phyloP scores from a whole-genome alignment of 2,797 vertebrate genomes.

The Macropus fuliginosus region DNA sequence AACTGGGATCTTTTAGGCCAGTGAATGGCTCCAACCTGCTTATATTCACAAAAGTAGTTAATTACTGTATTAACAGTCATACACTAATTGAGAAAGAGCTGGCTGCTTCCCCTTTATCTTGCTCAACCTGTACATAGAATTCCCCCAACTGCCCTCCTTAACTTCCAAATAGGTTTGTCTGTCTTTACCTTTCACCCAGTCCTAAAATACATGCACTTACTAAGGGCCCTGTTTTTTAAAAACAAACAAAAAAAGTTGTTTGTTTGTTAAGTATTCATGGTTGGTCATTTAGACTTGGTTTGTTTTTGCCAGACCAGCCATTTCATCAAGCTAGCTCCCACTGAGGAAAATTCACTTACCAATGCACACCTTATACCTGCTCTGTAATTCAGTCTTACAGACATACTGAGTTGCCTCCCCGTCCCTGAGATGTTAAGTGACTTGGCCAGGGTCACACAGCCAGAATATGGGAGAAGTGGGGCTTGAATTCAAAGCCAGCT shows the following conservation, averaged over 20 bases:
- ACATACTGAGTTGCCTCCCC: background rate
- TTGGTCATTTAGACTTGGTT: background rate
- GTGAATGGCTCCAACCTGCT: background rate
- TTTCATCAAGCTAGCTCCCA: background rate
- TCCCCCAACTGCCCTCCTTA: background rate
- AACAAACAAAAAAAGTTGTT: too few relatives aligned
- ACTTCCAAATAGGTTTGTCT: background rate
- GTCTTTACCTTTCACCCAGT: background rate
- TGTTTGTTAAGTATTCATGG: background rate
- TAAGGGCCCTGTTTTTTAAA: background rate
- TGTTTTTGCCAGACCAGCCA: background rate
- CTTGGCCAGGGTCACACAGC: background rate
- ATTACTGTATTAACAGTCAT: background rate
- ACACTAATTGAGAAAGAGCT: background rate
- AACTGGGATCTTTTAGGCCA: background rate
- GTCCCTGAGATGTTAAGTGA: background rate
- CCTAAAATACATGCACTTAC: background rate
- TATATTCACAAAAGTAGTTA: background rate
- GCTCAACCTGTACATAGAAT: background rate
- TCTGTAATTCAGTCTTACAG: background rate
- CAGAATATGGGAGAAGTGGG: background rate
- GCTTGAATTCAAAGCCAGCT: too few relatives aligned
- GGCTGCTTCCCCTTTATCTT: background rate
- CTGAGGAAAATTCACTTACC: too few relatives aligned
- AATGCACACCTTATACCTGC: background rate